Conservation (phyloP, 1,140 invertebrate species). For the Drosophila arawakana region DNA sequence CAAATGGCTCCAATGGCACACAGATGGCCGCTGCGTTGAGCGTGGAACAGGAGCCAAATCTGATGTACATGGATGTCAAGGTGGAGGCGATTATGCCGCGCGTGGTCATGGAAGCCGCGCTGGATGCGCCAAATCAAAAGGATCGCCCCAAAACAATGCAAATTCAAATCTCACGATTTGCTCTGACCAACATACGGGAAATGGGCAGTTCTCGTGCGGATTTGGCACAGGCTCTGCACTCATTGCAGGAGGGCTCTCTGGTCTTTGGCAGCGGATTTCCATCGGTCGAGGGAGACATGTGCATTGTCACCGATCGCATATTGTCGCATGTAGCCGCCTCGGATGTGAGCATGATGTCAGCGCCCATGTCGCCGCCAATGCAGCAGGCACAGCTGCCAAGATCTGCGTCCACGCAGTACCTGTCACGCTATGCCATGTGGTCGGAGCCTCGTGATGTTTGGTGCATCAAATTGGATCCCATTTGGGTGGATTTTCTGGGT, state of each 20-base stretch:
- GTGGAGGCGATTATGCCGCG: constrained; percentile 96
- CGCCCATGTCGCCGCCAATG: constrained; percentile 52
- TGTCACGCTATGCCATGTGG: constrained; percentile 90
- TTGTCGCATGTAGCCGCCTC: constrained; percentile 87
- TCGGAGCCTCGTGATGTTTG: constrained; percentile 93
- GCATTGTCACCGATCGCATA: constrained; percentile 90
- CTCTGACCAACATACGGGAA: constrained; percentile 91
- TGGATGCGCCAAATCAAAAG: constrained; percentile 80
- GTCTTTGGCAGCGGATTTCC: constrained; percentile 91
- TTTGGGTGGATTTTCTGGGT: constrained; percentile 96
- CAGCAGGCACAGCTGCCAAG: constrained; percentile 58
- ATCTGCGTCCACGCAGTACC: constrained; percentile 74
- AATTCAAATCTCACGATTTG: constrained; percentile 91
- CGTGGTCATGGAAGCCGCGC: constrained; percentile 80
- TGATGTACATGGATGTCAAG: constrained; percentile 93
- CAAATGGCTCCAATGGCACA: constrained; percentile 77
- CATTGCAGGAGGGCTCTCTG: constrained; percentile 89
- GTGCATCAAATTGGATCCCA: constrained; percentile 94
- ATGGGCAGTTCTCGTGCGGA: constrained; percentile 90
- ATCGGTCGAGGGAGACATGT: constrained; percentile 87
- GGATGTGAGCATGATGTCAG: constrained; percentile 69
- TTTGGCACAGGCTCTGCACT: constrained; percentile 90
- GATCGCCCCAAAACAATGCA: constrained; percentile 92
- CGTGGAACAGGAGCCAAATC: constrained; percentile 84
- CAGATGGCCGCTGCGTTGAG: constrained; percentile 66